These are phyloP conservation scores for Colletes gigas DNA, from an alignment of 1,140 invertebrate genomes.

Conservation along the genomic window DNA sequence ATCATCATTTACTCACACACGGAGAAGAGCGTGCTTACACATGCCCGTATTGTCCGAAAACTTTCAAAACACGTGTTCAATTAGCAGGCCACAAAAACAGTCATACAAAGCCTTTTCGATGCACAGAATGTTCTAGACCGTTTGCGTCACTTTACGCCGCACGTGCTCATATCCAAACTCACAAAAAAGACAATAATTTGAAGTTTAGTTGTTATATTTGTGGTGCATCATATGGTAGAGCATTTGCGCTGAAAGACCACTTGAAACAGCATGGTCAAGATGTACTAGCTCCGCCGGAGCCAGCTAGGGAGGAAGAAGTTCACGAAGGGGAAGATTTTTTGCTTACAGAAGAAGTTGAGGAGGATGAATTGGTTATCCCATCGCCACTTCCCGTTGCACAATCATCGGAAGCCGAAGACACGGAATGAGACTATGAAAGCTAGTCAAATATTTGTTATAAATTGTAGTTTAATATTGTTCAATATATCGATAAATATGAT, in stretches of 20 bases:
- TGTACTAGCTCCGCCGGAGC: conserved; percentile 69
- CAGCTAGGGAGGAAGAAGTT: conserved; percentile 75
- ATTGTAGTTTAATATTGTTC: conserved; percentile 39
- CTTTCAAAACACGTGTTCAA: conserved; percentile 89
- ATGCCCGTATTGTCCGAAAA: conserved; percentile 87
- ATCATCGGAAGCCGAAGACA: conserved; percentile 65
- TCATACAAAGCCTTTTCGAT: conserved; percentile 89
- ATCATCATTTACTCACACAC: conserved; percentile 87
- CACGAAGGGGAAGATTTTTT: conserved; percentile 71
- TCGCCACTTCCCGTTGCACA: conserved; percentile 63
- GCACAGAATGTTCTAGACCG: conserved; percentile 85
- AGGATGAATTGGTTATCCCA: conserved; percentile 70
- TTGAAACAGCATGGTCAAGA: conserved; percentile 83
- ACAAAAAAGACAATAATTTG: conserved; percentile 86
- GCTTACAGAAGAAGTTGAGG: conserved; percentile 67
- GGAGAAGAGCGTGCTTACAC: conserved; percentile 86
- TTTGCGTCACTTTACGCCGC: conserved; percentile 89
- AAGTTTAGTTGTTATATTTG: conserved; percentile 87
- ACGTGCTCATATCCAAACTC: conserved; percentile 86
- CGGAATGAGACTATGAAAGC: conserved; percentile 60
- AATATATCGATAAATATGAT: conserved; percentile 1
- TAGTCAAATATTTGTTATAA: conserved; percentile 58
- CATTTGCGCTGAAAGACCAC: conserved; percentile 87
- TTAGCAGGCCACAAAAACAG: conserved; percentile 89
- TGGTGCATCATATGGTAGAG: conserved; percentile 87